Conservation (phyloP, 2,888 invertebrate species). For the Drosophila pseudotakahashii region DNA sequence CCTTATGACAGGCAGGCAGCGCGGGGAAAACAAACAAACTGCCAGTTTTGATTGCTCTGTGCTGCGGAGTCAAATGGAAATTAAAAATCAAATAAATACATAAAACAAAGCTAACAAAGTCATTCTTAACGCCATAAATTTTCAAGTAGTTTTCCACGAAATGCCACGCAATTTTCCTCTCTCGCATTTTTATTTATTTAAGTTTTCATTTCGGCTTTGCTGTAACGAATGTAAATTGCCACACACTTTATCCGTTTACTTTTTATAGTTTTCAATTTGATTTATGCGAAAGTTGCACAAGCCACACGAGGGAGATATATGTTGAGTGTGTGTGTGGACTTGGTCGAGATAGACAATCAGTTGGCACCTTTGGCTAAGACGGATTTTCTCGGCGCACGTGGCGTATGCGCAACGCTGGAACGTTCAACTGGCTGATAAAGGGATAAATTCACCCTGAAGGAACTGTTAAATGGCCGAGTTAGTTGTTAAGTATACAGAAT, state of each 20-base stretch:
- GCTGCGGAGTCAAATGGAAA: constrained; percentile 39
- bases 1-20: constrained; percentile 61
- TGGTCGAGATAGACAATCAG: constrained; percentile 40
- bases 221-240: constrained; percentile 50
- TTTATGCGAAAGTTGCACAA: constrained; percentile 66
- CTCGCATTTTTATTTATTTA: constrained; percentile 24
- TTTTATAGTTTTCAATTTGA: constrained; percentile 67
- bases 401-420: constrained; percentile 59
- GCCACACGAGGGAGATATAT: constrained; percentile 36
- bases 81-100: constrained; percentile 64
- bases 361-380: constrained; percentile 55
- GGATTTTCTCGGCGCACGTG: constrained; percentile 47
- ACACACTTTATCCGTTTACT: constrained; percentile 41
- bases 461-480: constrained; percentile 6
- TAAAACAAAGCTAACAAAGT: constrained; percentile 45
- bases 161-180: constrained; percentile 11
- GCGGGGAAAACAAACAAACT: constrained; percentile 48
- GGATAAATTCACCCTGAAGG: constrained; percentile 1
- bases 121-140: constrained; percentile 56
- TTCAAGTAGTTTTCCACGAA: constrained; percentile 67
- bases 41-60: constrained; percentile 39
- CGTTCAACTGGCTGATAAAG: constrained; percentile 7
- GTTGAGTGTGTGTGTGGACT: background rate
- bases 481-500: background rate
- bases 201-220: constrained; percentile 32